Conservation (phyloP, 2,888 invertebrate genomes). For the Himalopsyche japonica region DNA sequence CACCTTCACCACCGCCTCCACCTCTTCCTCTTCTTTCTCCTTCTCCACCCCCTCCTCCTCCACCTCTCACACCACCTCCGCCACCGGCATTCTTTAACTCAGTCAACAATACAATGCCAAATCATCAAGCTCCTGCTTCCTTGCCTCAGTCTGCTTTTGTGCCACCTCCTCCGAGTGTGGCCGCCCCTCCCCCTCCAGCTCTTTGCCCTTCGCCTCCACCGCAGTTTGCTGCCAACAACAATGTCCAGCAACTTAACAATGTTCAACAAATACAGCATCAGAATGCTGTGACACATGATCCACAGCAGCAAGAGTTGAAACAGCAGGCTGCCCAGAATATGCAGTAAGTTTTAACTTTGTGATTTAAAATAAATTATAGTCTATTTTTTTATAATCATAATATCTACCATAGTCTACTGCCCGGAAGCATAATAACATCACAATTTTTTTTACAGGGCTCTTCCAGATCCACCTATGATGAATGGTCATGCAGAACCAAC, state of each 20-base stretch:
- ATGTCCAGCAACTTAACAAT: neutral
- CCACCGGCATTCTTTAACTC: conserved; percentile 38
- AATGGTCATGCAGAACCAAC: conserved; percentile 37
- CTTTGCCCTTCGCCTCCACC: conserved; percentile 18
- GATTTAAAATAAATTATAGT: too few relatives aligned
- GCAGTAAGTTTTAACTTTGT: conserved; percentile 3
- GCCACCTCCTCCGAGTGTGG: conserved; percentile 11
- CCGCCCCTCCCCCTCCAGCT: conserved; percentile 5
- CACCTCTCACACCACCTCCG: conserved; percentile 48
- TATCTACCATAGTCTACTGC: too few relatives aligned
- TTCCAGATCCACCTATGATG: conserved; percentile 31
- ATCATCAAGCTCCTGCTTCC: neutral
- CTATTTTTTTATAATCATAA: too few relatives aligned
- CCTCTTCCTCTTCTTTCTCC: conserved; percentile 52
- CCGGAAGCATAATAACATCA: neutral
- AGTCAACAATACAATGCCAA: conserved; percentile 22
- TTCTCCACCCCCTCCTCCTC: conserved; percentile 48
- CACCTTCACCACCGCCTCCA: conserved; percentile 47
- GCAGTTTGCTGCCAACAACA: conserved; percentile 10
- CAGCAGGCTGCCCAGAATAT: conserved; percentile 4
- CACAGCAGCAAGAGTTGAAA: conserved; percentile 40
- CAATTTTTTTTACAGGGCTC: conserved; percentile 8
- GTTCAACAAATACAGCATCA: conserved; percentile 7
- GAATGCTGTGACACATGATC: conserved; percentile 29
- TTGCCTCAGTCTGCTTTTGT: conserved; percentile 2